Percentiles rank a stretch among this genome's conserved stretches.
Conservation (phyloP, 2,797 vertebrate genomes). For the Harpagifer antarcticus region DNA sequence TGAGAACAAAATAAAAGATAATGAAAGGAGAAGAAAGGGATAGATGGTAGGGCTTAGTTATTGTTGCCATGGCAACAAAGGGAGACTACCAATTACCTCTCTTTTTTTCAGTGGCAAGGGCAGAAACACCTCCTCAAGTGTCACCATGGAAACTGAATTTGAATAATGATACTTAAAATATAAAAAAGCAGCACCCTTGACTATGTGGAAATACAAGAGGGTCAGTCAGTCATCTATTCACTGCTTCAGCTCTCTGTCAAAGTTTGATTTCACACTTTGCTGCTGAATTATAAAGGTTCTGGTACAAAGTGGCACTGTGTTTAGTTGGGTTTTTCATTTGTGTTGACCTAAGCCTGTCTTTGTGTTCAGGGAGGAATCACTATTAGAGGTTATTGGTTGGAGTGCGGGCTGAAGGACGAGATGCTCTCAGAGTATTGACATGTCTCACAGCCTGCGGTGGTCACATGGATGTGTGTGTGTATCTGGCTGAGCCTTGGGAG, state of each 20-base stretch:
- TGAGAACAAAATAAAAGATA: constrained; percentile 28
- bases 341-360: constrained; percentile 41
- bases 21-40: constrained; percentile 31
- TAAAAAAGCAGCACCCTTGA: constrained; percentile 61
- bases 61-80: constrained; percentile 89
- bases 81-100: constrained; percentile 81
- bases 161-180: constrained; percentile 82
- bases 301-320: constrained; percentile 14
- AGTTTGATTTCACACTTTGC: constrained; percentile 39
- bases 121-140: constrained; percentile 82
- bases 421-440: constrained; percentile 50
- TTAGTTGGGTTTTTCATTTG: constrained; percentile 13
- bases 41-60: constrained; percentile 68
- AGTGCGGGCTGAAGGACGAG: constrained; percentile 42
- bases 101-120: constrained; percentile 78
- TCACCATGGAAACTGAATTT: constrained; percentile 88
- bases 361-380: constrained; percentile 46
- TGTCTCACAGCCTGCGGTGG: constrained; percentile 38
- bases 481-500: constrained; percentile 19
- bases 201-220: constrained; percentile 43
- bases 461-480: constrained; percentile 35
- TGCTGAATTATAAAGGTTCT: constrained; percentile 7
- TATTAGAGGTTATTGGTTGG: constrained; percentile 56
- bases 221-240: constrained; percentile 57
- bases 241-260: constrained; percentile 18